phyloP scores from a whole-genome alignment of 2,797 vertebrate species.

The Aplochiton taeniatus region DNA sequence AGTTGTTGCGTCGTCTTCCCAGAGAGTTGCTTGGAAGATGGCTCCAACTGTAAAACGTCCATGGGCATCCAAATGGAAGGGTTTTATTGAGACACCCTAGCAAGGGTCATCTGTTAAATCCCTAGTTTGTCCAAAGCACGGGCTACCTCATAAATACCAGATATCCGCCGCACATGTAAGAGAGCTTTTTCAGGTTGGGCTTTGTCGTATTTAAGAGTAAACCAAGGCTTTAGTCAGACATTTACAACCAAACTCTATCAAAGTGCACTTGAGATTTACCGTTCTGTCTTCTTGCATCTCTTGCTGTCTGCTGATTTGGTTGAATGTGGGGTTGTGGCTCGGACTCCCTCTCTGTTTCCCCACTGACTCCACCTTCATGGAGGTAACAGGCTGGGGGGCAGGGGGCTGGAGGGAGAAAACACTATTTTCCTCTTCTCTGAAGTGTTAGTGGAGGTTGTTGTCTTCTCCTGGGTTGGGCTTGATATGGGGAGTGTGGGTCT shows the following conservation, averaged over 20 bases:
- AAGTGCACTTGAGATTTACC: conserved; percentile 46
- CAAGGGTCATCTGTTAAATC: conserved; percentile 13
- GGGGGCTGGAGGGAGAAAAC: not conserved
- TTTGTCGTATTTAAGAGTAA: not conserved
- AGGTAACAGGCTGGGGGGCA: conserved; percentile 6
- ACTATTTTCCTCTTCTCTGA: conserved; percentile 31
- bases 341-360: not conserved
- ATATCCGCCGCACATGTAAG: conserved; percentile 38
- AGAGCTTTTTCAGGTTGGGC: conserved; percentile 36
- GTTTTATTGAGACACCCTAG: conserved; percentile 4
- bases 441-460: not conserved
- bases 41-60: conserved; percentile 17
- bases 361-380: conserved; percentile 17
- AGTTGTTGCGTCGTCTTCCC: conserved; percentile 32
- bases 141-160: conserved; percentile 37
- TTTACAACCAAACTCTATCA: conserved; percentile 19
- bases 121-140: conserved; percentile 30
- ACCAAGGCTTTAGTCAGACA: too few relatives aligned
- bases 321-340: conserved; percentile 4
- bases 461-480: conserved; percentile 30
- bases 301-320: conserved; percentile 33
- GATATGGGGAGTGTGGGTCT: conserved; percentile 58
- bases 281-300: conserved; percentile 36
- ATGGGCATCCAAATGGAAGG: conserved; percentile 41
- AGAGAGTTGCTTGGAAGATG: conserved; percentile 21